Conservation (phyloP, 2,797 vertebrate species). For the Pangasius djambal region DNA sequence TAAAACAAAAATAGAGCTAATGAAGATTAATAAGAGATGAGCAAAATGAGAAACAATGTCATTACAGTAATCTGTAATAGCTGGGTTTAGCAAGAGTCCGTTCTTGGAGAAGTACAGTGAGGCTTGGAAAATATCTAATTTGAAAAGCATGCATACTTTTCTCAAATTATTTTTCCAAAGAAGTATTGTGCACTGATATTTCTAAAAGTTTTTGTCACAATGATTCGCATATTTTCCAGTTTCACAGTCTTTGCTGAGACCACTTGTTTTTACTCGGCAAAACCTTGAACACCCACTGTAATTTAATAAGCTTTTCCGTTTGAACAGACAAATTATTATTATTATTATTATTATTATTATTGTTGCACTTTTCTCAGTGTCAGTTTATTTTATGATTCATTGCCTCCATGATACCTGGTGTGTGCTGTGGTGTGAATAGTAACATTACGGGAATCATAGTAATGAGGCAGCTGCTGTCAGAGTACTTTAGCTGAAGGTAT, state of each 20-base stretch:
- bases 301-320: not conserved
- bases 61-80: conserved; percentile 36
- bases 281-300: not conserved
- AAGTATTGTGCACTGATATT: conserved; percentile 8
- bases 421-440: conserved; percentile 42
- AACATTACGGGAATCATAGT: conserved; percentile 18
- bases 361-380: not conserved
- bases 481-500: not conserved
- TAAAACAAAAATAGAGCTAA: conserved; percentile 47
- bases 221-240: conserved; percentile 42
- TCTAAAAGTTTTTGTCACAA: conserved; percentile 13
- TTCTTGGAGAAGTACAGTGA: conserved; percentile 22
- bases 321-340: not conserved
- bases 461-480: conserved; percentile 40
- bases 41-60: conserved; percentile 31
- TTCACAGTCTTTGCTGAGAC: not conserved
- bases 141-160: conserved; percentile 34
- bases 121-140: conserved; percentile 37
- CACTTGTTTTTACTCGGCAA: conserved; percentile 13
- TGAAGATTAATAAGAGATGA: conserved; percentile 41
- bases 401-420: not conserved
- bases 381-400: not conserved
- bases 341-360: not conserved
- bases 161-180: conserved; percentile 33
- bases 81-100: conserved; percentile 21